phyloP scores from a whole-genome alignment of 2,797 vertebrate species.

The Chaetodon trifasciatus region DNA sequence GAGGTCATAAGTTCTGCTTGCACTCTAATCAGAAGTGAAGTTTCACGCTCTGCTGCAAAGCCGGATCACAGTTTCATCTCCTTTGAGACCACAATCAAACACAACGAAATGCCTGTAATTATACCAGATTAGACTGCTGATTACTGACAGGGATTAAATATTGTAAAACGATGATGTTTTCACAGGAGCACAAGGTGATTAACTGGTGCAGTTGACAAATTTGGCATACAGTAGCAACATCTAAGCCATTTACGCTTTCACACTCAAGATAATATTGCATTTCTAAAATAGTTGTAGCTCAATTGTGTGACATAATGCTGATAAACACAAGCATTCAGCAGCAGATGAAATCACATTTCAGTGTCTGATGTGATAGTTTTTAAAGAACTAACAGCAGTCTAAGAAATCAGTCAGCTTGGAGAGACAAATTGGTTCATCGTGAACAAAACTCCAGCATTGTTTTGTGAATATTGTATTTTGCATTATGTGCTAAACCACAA shows the following conservation, averaged over 20 bases:
- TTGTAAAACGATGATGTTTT: constrained; percentile 10
- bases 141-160: constrained; percentile 19
- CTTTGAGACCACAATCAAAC: constrained; percentile 49
- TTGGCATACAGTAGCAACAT: background rate
- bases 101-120: constrained; percentile 43
- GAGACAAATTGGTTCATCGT: background rate
- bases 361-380: background rate
- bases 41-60: constrained; percentile 63
- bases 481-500: background rate
- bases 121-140: constrained; percentile 43
- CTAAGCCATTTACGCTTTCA: background rate
- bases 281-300: no score
- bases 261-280: background rate
- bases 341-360: background rate
- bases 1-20: constrained; percentile 68
- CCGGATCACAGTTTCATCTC: constrained; percentile 48
- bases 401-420: background rate
- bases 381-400: background rate
- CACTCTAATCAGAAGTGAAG: constrained; percentile 73
- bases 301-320: background rate
- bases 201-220: background rate
- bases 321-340: background rate
- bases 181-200: constrained; percentile 15
- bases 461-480: constrained; percentile 5
- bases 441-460: background rate